Base-by-base conservation (phyloP, 2,797 vertebrate genomes). In the Phoebastria nigripes region DNA sequence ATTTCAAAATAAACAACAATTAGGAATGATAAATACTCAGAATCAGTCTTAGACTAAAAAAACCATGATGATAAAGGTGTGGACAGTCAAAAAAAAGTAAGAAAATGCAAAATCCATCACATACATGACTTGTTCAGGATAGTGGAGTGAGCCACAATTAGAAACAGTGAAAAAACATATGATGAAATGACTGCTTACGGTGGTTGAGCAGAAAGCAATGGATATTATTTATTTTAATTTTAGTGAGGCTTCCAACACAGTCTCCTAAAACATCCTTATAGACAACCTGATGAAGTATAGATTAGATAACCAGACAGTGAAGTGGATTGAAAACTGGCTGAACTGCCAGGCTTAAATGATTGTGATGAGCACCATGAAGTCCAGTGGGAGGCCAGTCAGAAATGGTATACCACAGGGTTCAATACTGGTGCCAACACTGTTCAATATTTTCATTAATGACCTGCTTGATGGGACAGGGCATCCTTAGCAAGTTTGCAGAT, bases 111-210 rank as follows among this genome's bases (percentile, higher is more conserved):
- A 70, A 81, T 47, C 6, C 6, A 31, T 47, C 17, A 47, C 5
- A 55, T 17, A n/a, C 0, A 0, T 44, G 21, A 41, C 19, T 52
- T 44, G 1, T 19, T 56, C 41, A 37, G 21, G 11, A 25, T 21
- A 47, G 9, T 9, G 13, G 28, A 62, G 8, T n/a, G 6, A 74
- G 21, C 8, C 29, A 58, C 8, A 14, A 21, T 31, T 47, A 46
- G 25, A 52, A 70, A 65, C 10, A 51, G 15, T 39, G 28, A 69
- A 71, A 59, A 28, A 46, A 41, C 15, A 26, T 37, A 17, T 22
- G 8, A 66, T 39, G 3, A 81, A 81, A 74, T n/a, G 26, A n/a
- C 24, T 69, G 16, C 22, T 67, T 67, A 49, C 1, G 3, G 22
- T 44, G 28, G 6, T 37, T 81, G 42, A 81, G 20, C 1, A 3